phyloP scores from a whole-genome alignment of 2,797 vertebrate genomes.

The Myotis daubentonii region DNA sequence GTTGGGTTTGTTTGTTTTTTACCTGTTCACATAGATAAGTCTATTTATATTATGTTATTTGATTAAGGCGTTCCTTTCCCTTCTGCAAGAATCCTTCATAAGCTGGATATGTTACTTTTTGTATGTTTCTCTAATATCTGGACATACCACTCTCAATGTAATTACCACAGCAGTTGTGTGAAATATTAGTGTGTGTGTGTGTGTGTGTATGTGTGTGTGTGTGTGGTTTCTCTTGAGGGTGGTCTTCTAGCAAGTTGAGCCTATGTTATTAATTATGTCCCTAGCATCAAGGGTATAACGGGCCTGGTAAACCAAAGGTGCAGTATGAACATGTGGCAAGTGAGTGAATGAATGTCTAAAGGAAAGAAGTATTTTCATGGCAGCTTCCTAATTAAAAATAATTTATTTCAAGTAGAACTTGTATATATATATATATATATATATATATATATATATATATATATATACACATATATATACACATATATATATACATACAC shows the following conservation, averaged over 20 bases:
- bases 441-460: no score
- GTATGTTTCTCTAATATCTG: background rate
- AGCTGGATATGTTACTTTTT: background rate
- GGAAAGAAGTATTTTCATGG: background rate
- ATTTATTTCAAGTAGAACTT: background rate
- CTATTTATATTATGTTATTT: background rate
- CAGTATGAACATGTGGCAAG: background rate
- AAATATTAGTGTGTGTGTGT: background rate
- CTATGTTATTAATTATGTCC: background rate
- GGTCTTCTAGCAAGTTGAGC: background rate
- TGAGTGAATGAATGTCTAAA: background rate
- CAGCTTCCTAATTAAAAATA: background rate
- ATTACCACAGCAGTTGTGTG: background rate
- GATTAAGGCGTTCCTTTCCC: background rate
- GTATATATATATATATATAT: no score
- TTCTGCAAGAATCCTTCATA: background rate
- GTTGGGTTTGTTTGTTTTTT: background rate
- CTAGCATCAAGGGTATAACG: background rate
- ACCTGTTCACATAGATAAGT: background rate
- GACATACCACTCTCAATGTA: background rate
- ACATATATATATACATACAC: accelerated
- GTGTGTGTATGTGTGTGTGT: background rate
- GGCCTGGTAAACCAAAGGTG: background rate
- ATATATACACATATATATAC: accelerated
- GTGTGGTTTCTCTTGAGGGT: background rate